phyloP scores from a whole-genome alignment of 2,888 invertebrate genomes.

The Boloria euphrosyne region DNA sequence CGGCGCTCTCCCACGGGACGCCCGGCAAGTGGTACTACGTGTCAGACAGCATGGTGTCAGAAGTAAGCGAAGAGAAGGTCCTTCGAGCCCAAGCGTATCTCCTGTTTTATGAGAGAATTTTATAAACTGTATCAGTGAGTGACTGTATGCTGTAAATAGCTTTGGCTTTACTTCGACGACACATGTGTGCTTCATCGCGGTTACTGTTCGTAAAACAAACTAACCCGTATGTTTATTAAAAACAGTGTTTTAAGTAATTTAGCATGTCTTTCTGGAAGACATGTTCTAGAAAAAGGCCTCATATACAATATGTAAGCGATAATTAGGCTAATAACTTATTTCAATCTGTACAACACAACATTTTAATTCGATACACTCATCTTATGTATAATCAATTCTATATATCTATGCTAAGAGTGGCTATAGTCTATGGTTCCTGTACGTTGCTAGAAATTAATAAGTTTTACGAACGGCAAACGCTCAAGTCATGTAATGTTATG shows the following conservation, averaged over 20 bases:
- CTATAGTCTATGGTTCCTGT: slow-evolving; percentile 14
- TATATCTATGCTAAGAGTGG: not conserved
- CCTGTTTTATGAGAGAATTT: slow-evolving; percentile 96
- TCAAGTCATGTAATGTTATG: slow-evolving; percentile 10
- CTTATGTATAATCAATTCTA: not conserved
- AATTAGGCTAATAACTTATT: not conserved
- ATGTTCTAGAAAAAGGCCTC: not conserved
- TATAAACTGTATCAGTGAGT: slow-evolving; percentile 70
- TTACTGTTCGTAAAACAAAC: slow-evolving; percentile 21
- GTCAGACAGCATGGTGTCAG: slow-evolving; percentile 93
- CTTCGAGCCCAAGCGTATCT: slow-evolving; percentile 95
- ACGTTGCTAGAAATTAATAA: not conserved
- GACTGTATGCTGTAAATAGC: slow-evolving; percentile 21
- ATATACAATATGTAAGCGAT: not conserved
- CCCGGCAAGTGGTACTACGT: slow-evolving; percentile 96
- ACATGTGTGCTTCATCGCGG: slow-evolving; percentile 4
- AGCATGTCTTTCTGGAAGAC: not conserved
- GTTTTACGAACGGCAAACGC: slow-evolving; percentile 26
- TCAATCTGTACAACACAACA: not conserved
- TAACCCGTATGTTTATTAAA: not conserved
- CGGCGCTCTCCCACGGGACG: slow-evolving; percentile 43
- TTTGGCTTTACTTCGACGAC: not conserved
- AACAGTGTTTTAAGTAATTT: slow-evolving; percentile 1
- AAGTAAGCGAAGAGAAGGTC: slow-evolving; percentile 90
- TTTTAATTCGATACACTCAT: not conserved